Evolutionary conservation across 2,113 vertebrate genomes (phyloP).

Genomic region (Myrmecophaga tridactyla): DNA sequence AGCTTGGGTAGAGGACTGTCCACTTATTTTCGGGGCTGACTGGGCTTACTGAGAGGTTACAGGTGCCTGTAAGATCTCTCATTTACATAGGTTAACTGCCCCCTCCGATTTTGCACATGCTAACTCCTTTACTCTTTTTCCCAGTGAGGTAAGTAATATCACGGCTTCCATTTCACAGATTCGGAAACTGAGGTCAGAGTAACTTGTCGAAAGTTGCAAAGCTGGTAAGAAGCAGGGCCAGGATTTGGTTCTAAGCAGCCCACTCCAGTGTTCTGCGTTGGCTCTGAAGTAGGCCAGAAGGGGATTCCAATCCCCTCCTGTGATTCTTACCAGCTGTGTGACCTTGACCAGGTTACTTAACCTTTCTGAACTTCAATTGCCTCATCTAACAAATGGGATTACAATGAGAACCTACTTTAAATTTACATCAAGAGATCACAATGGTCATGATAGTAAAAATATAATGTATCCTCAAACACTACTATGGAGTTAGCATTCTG

Average conservation of each 20-base stretch:
- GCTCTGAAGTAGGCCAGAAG: background rate
- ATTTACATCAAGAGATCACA: background rate
- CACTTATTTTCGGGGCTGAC: accelerated
- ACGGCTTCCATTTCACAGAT: background rate
- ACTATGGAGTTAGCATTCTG: background rate
- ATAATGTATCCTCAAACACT: too few relatives aligned
- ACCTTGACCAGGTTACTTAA: background rate
- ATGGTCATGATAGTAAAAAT: background rate
- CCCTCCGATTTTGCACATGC: background rate
- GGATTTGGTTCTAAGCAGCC: background rate
- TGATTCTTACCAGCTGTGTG: background rate
- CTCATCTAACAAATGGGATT: background rate
- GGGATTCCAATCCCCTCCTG: background rate
- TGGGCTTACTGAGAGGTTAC: too few relatives aligned
- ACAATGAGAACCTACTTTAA: background rate
- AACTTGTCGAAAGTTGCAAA: background rate
- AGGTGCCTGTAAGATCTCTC: background rate
- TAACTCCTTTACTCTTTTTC: background rate
- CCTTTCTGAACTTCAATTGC: background rate
- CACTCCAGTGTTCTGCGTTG: background rate
- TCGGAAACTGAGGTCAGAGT: background rate
- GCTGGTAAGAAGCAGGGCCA: background rate
- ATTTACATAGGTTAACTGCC: accelerated
- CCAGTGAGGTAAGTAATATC: background rate
- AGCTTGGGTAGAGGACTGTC: background rate